phyloP scores from a whole-genome alignment of 1,140 invertebrate species.

The Manduca sexta region DNA sequence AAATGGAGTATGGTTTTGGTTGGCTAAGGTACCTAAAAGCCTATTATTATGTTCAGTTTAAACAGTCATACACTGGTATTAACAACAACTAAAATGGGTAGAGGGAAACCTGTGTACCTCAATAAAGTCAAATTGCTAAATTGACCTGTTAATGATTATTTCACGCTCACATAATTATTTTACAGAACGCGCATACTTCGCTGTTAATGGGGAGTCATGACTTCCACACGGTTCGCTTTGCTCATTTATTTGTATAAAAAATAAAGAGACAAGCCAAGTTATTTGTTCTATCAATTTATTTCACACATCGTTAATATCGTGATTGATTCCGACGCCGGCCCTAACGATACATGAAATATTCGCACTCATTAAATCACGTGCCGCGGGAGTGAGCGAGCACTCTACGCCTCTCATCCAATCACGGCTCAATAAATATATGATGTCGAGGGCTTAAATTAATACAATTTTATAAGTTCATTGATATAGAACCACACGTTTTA shows the following conservation, averaged over 20 bases:
- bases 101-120: too few species aligned
- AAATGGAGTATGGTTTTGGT: too few species aligned
- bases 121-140: too few species aligned
- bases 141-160: too few species aligned
- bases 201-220: too few species aligned
- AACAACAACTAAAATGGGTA: too few species aligned
- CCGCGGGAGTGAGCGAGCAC: slow-evolving; percentile 25
- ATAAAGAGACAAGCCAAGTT: slow-evolving; percentile 2
- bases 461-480: background rate
- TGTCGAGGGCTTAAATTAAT: slow-evolving; percentile 22
- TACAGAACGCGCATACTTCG: too few species aligned
- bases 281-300: slow-evolving; percentile 52
- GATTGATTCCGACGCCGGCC: slow-evolving; percentile 60
- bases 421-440: slow-evolving; percentile 38
- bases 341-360: slow-evolving; percentile 65
- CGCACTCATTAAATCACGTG: slow-evolving; percentile 26
- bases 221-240: background rate
- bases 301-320: slow-evolving; percentile 64
- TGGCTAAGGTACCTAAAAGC: too few species aligned
- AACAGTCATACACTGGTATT: too few species aligned
- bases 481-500: too few species aligned
- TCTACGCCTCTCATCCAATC: slow-evolving; percentile 49
- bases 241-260: background rate
- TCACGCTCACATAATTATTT: too few species aligned
- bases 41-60: too few species aligned